phyloP scores from a whole-genome alignment of 1,140 invertebrate species.

The Drosophila kikkawai region DNA sequence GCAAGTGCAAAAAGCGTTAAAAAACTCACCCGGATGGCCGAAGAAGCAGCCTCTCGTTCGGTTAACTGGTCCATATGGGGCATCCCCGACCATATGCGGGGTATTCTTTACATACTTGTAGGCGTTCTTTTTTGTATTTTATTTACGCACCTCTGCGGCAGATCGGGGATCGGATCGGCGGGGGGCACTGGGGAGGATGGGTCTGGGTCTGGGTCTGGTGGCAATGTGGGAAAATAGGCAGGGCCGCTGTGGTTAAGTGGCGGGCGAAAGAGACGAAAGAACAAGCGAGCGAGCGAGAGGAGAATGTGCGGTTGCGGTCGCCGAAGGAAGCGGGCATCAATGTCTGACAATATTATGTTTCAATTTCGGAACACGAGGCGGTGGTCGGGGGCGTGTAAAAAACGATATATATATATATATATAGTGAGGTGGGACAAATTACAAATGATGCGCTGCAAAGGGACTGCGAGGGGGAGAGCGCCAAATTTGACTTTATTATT shows the following conservation, averaged over 20 bases:
- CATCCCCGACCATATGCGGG: conserved; percentile 73
- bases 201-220: background rate
- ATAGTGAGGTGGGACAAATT: conserved; percentile 28
- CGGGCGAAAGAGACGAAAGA: conserved; percentile 14
- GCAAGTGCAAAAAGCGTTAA: conserved; percentile 75
- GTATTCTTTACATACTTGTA: conserved; percentile 77
- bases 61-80: conserved; percentile 72
- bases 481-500: conserved; percentile 72
- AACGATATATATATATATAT: conserved; percentile 25
- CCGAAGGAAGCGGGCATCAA: conserved; percentile 78
- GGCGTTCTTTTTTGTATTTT: conserved; percentile 69
- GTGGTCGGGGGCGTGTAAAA: conserved; percentile 17
- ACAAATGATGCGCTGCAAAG: conserved; percentile 48
- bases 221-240: conserved; percentile 14
- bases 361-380: conserved; percentile 62
- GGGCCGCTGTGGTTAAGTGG: conserved; percentile 59
- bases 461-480: background rate
- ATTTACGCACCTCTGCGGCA: conserved; percentile 68
- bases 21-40: conserved; percentile 52
- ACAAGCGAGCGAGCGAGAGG: background rate
- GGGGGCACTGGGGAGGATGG: background rate
- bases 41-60: conserved; percentile 44
- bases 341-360: conserved; percentile 83
- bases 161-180: conserved; percentile 10
- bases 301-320: conserved; percentile 73